Evolutionary conservation across 2,113 vertebrate species (phyloP), one percentile per base, ranked within the genome.

Genomic region (Mustela lutreola): DNA sequence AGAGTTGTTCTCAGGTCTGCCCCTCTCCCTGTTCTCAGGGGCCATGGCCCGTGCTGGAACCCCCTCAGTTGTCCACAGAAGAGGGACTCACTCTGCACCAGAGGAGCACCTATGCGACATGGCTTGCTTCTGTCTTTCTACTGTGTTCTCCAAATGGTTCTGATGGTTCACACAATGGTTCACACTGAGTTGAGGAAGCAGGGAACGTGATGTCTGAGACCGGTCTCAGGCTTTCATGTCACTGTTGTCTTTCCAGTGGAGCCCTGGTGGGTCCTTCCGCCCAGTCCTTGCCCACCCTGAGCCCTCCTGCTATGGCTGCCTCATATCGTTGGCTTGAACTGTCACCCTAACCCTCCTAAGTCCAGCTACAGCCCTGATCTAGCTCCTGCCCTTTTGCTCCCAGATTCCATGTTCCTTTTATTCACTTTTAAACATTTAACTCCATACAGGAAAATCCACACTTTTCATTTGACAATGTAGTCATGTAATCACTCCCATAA

Each of bases 281-380:
- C 89, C 1, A 7, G 11, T 21, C 18, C 10, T 79, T 31, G 42
- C 10, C 53, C 11, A 22, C 14, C 0, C 28, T 10, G 16, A 36
- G 11, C 22, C 24, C 8, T 56, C 24, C 79, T 42, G 18, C 11
- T 26, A 11, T 7, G 2, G 31, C 45, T 33, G 12, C 22, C 71
- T 4, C 11, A 0, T 31, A 12, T 28, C 5, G 0, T 45, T 70
- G n/a, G 16, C 16, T 22, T 26, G 39, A 33, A 82, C 31, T 5
- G 2, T 19, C 73, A 7, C 76, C 87, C 58, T 42, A n/a, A 88
- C 15, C 24, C 15, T 22, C 39, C 36, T 56, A 31, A 48, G 65
- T 31, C 33, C 0, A 0, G n/a, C 50, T 63, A 31, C 33, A 62
- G 6, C 33, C n/a, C 60, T 50, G 58, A 16, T 50, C 60, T 7